Evolutionary conservation across 2,888 invertebrate species (phyloP).

Genomic region (Diplolepis rosae): DNA sequence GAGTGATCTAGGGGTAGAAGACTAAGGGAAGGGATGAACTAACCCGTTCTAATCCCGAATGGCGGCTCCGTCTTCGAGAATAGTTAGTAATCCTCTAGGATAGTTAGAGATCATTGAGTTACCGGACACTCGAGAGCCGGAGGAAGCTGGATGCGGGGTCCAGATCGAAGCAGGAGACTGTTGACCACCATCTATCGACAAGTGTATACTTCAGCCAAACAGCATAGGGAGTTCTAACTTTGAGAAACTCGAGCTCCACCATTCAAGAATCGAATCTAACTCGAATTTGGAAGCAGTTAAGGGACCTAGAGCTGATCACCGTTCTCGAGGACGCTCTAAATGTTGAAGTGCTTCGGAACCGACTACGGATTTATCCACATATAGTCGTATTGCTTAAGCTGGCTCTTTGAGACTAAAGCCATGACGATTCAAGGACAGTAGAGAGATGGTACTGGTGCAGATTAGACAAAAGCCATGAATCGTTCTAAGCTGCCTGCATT

Average conservation of each 20-base stretch:
- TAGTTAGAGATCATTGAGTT: constrained; percentile 73
- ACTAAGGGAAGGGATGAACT: constrained; percentile 48
- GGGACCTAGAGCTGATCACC: constrained; percentile 40
- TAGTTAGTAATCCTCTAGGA: constrained; percentile 72
- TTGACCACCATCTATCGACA: constrained; percentile 27
- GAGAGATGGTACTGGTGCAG: not conserved
- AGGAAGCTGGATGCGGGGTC: constrained; percentile 26
- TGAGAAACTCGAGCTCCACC: constrained; percentile 53
- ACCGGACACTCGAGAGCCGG: constrained; percentile 66
- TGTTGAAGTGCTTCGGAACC: constrained; percentile 28
- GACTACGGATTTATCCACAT: constrained; percentile 29
- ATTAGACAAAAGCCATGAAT: constrained; percentile 4
- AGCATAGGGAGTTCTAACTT: constrained; percentile 39
- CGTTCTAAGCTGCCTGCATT: not conserved
- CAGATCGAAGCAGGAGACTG: constrained; percentile 20
- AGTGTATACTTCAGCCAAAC: constrained; percentile 20
- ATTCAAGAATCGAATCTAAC: constrained; percentile 60
- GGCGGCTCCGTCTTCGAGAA: constrained; percentile 71
- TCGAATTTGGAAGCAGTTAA: constrained; percentile 52
- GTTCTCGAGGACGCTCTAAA: constrained; percentile 38
- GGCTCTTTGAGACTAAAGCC: constrained; percentile 38
- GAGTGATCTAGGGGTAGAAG: constrained; percentile 42
- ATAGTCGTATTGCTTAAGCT: constrained; percentile 42
- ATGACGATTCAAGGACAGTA: constrained; percentile 1
- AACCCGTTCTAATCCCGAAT: constrained; percentile 62